Evolutionary conservation across 2,113 vertebrate species (phyloP).

Genomic region (Xerus inauris): DNA sequence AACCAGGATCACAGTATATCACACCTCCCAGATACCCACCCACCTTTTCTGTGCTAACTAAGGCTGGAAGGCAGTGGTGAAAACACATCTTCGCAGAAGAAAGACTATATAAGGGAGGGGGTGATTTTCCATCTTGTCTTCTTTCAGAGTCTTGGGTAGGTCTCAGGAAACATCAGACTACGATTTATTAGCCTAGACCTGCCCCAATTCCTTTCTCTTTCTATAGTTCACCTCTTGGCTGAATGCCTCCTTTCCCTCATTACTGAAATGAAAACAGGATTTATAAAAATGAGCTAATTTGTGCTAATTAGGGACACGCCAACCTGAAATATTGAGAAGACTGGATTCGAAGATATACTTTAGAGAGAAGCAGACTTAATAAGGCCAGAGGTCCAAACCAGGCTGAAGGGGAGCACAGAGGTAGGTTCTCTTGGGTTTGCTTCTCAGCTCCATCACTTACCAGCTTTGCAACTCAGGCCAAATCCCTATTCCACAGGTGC

Average conservation of each 20-base stretch:
- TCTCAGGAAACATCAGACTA: neutral
- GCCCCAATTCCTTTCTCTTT: neutral
- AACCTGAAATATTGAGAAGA: constrained; percentile 20
- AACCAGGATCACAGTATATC: neutral
- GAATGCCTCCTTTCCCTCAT: neutral
- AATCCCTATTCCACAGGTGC: neutral
- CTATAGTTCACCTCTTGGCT: neutral
- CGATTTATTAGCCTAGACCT: neutral
- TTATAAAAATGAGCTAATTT: constrained; percentile 49
- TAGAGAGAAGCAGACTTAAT: neutral
- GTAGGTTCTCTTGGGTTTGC: neutral
- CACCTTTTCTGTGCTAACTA: neutral
- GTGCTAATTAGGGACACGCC: neutral
- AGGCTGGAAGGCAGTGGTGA: neutral
- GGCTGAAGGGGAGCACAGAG: neutral
- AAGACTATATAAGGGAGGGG: neutral
- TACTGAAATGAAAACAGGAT: constrained; percentile 55
- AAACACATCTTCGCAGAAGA: neutral
- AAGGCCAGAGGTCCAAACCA: neutral
- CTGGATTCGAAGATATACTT: neutral
- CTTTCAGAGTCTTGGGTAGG: neutral
- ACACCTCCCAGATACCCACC: neutral
- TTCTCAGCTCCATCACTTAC: neutral
- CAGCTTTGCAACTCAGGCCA: neutral
- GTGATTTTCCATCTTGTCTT: constrained; percentile 6